A percentile compares a stretch with the other conserved stretches of the same genome.
These are phyloP conservation scores for Stichodactyla helianthus DNA, from an alignment of 64 coral and sea anemone genomes.

Conservation along the genomic window DNA sequence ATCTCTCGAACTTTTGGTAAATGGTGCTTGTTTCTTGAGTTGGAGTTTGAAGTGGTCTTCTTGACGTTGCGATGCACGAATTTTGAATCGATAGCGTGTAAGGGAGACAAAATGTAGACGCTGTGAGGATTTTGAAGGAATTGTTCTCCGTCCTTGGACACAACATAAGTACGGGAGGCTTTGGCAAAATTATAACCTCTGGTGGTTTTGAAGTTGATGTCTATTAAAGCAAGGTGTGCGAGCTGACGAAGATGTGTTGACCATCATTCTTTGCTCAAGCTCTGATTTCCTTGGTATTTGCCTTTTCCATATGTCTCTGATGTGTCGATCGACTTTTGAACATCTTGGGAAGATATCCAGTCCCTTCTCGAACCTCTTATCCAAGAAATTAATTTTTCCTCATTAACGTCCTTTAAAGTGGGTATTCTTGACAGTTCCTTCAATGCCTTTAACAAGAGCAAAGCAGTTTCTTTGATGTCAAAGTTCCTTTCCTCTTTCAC, in stretches of 20 bases:
- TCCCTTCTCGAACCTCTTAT: slow-evolving; percentile 20
- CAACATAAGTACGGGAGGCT: slow-evolving; percentile 1
- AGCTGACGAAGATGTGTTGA: slow-evolving; percentile 19
- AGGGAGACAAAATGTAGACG: background rate
- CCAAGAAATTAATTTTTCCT: slow-evolving; percentile 46
- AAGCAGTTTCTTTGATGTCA: background rate
- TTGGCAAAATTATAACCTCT: no score
- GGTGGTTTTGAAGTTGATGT: slow-evolving; percentile 6
- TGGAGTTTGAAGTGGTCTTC: no score
- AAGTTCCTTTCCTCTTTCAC: background rate
- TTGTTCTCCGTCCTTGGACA: background rate
- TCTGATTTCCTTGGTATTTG: background rate
- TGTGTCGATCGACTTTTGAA: slow-evolving; percentile 11
- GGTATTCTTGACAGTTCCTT: background rate
- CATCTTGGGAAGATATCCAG: slow-evolving; percentile 16
- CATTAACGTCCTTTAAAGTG: background rate
- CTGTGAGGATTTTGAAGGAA: background rate
- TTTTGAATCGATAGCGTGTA: no score
- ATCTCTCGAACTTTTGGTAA: no score
- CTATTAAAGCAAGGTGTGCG: background rate
- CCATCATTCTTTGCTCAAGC: slow-evolving; percentile 17
- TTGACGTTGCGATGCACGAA: no score
- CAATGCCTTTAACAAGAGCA: background rate
- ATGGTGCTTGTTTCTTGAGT: no score
- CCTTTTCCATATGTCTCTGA: slow-evolving; percentile 30